phyloP scores from a whole-genome alignment of 2,888 invertebrate species.

The Ophion costatus region DNA sequence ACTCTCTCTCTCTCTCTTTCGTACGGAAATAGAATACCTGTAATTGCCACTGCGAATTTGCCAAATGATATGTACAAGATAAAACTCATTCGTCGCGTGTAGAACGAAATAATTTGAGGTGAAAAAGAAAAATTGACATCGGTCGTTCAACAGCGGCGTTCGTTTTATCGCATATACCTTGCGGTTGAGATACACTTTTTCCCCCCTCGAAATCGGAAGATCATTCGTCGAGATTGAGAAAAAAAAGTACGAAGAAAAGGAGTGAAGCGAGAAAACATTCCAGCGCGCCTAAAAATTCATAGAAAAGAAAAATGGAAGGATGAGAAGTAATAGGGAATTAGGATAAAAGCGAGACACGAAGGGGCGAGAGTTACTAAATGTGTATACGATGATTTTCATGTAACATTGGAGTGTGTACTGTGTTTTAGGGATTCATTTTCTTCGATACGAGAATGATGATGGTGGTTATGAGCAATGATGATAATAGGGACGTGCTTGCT shows the following conservation, averaged over 20 bases:
- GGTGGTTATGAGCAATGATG: conserved; percentile 66
- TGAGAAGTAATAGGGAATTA: conserved; percentile 37
- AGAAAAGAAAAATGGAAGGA: conserved; percentile 9
- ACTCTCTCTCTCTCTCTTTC: background rate
- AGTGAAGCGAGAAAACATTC: conserved; percentile 38
- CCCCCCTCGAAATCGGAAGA: conserved; percentile 12
- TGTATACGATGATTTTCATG: conserved; percentile 58
- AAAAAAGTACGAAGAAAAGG: conserved; percentile 10
- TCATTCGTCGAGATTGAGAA: background rate
- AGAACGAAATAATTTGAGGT: background rate
- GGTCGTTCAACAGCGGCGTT: conserved; percentile 27
- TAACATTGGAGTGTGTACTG: conserved; percentile 46
- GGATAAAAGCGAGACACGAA: conserved; percentile 14
- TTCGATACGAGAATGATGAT: conserved; percentile 44
- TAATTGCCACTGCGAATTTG: conserved; percentile 35
- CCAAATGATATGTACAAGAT: conserved; percentile 49
- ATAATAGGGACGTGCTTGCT: conserved; percentile 72
- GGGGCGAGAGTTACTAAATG: conserved; percentile 57
- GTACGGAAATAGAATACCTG: background rate
- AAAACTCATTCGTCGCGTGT: conserved; percentile 32
- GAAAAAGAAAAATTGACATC: background rate
- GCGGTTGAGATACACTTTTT: conserved; percentile 30
- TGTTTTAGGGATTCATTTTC: conserved; percentile 53
- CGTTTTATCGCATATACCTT: conserved; percentile 52
- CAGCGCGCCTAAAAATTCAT: conserved; percentile 33